phyloP scores from a whole-genome alignment of 2,797 vertebrate species.

The Loriculus beryllinus region DNA sequence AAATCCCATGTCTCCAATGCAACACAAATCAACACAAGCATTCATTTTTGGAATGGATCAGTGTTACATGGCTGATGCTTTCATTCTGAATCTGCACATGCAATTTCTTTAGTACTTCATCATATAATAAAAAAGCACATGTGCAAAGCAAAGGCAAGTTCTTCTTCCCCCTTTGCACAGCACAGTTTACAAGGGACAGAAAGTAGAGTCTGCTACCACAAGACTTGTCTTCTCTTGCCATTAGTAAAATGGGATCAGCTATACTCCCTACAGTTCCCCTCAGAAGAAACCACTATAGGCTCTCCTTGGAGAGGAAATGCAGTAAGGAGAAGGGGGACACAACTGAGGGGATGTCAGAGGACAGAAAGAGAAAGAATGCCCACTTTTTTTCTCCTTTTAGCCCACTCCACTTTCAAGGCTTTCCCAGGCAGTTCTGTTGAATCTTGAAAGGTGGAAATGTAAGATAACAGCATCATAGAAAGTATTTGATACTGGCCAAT shows the following conservation, averaged over 20 bases:
- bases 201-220: not conserved
- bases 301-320: not conserved
- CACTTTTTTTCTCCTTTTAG: not conserved
- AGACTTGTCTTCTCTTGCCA: not conserved
- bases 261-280: not conserved
- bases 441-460: not conserved
- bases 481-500: not conserved
- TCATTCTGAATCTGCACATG: not conserved
- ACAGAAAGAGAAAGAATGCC: not conserved
- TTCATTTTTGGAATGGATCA: not conserved
- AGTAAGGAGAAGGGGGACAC: not conserved
- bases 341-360: not conserved
- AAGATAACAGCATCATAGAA: not conserved
- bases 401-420: not conserved
- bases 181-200: not conserved
- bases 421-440: not conserved
- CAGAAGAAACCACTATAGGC: not conserved
- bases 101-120: not conserved
- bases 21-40: not conserved
- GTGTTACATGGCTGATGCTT: not conserved
- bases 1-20: not conserved
- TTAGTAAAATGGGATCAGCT: not conserved
- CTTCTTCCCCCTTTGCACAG: not conserved
- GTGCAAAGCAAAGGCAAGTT: not conserved
- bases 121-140: not conserved